Percentiles rank a stretch among this genome's conserved stretches.
Conservation (phyloP, 2,888 invertebrate species). For the Hymenopus coronatus region DNA sequence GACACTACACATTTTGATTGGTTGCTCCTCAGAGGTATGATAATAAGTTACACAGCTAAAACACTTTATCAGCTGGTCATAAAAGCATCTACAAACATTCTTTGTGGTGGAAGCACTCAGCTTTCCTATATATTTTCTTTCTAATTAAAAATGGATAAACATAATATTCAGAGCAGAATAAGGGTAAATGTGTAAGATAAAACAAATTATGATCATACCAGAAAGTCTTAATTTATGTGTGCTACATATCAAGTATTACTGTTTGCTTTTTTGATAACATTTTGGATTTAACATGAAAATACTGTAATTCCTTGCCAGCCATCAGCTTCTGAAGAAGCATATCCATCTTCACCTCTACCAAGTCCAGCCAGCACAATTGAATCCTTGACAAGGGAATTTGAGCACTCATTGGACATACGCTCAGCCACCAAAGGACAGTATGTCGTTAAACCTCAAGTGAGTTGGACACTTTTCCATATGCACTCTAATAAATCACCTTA, state of each 20-base stretch:
- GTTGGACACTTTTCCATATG: slow-evolving; percentile 20
- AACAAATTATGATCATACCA: background rate
- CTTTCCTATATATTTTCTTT: background rate
- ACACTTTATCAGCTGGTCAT: background rate
- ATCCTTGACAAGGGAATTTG: slow-evolving; percentile 75
- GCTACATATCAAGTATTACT: background rate
- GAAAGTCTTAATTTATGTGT: background rate
- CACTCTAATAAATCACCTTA: background rate
- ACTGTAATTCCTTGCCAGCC: slow-evolving; percentile 45
- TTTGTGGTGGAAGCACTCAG: background rate
- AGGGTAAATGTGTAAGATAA: background rate
- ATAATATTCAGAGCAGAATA: background rate
- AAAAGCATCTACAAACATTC: background rate
- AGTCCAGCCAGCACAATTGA: slow-evolving; percentile 78
- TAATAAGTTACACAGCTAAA: background rate
- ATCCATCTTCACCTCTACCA: slow-evolving; percentile 56
- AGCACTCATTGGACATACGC: slow-evolving; percentile 71
- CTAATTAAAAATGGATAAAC: background rate
- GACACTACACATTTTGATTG: too few relatives aligned
- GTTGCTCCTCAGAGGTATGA: too few relatives aligned
- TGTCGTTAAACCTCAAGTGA: slow-evolving; percentile 59
- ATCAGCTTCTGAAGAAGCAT: slow-evolving; percentile 43
- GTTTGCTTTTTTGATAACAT: background rate
- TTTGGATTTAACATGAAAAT: slow-evolving; percentile 1
- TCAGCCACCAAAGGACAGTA: slow-evolving; percentile 62